Evolutionary conservation across 2,113 vertebrate genomes (phyloP).

Genomic region (Romanogobio albipinnatus): DNA sequence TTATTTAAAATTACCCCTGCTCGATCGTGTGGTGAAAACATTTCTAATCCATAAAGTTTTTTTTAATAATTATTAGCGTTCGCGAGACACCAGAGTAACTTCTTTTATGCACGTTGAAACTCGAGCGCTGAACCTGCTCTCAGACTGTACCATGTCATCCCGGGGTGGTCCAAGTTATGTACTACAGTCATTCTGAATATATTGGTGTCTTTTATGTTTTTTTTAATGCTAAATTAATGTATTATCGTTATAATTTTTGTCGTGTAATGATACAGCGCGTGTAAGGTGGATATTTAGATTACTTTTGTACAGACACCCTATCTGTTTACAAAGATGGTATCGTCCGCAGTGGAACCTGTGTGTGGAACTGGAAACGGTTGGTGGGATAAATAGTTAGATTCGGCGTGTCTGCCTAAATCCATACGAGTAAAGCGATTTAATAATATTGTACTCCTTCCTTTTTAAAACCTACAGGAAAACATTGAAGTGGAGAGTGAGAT

Average conservation of each 20-base stretch:
- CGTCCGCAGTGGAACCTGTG: conserved; percentile 50
- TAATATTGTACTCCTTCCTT: neutral
- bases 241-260: neutral
- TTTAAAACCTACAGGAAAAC: conserved; percentile 78
- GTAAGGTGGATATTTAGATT: neutral
- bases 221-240: neutral
- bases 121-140: conserved; percentile 73
- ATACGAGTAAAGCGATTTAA: neutral
- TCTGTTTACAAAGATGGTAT: conserved; percentile 44
- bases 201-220: neutral
- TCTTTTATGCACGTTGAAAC: conserved; percentile 7
- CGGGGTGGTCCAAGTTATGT: neutral
- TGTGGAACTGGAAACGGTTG: conserved; percentile 24
- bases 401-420: neutral
- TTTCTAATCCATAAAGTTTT: neutral
- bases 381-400: conserved; percentile 32
- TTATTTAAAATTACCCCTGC: neutral
- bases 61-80: neutral
- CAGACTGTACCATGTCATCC: conserved; percentile 70
- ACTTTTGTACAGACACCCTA: neutral
- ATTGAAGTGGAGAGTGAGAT: conserved; percentile 90
- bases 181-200: neutral
- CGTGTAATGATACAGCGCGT: neutral
- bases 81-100: neutral
- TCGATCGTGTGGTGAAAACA: neutral